phyloP scores from a whole-genome alignment of 2,888 invertebrate species.

The Cryptus viduatorius region DNA sequence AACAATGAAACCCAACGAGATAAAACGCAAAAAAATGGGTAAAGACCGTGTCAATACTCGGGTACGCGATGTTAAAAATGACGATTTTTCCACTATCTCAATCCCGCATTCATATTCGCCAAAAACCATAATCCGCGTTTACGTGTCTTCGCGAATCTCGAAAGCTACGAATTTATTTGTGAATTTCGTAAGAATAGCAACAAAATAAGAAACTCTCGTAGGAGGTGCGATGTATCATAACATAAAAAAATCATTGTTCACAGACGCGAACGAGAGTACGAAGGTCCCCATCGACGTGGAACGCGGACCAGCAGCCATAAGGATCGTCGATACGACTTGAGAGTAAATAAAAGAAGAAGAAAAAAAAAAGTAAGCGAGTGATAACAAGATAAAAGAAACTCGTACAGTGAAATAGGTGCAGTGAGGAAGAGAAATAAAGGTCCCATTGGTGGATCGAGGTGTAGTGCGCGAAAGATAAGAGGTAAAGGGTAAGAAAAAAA shows the following conservation, averaged over 20 bases:
- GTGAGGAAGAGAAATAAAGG: conserved; percentile 43
- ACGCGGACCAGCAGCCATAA: conserved; percentile 31
- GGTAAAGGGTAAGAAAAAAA: conserved; percentile 16
- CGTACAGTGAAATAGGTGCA: conserved; percentile 56
- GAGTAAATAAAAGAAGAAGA: neutral
- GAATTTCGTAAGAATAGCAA: neutral
- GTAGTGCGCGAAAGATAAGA: conserved; percentile 37
- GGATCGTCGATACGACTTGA: conserved; percentile 35
- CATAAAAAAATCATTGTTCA: conserved; percentile 17
- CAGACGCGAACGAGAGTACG: conserved; percentile 24
- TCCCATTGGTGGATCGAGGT: conserved; percentile 10
- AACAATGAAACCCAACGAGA: neutral
- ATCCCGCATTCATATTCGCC: conserved; percentile 14
- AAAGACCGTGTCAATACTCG: neutral
- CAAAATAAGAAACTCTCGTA: conserved; percentile 6
- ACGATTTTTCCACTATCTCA: neutral
- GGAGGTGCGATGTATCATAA: neutral
- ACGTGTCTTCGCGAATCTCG: conserved; percentile 25
- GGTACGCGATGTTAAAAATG: neutral
- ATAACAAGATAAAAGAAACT: conserved; percentile 39
- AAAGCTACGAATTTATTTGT: neutral
- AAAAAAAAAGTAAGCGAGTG: neutral
- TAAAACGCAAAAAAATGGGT: neutral
- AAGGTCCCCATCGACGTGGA: conserved; percentile 26
- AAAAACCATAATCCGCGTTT: neutral